Evolutionary conservation across 2,113 vertebrate genomes (phyloP), one percentile per base, ranked within the genome.

Genomic region (Urocynchramus pylzowi): DNA sequence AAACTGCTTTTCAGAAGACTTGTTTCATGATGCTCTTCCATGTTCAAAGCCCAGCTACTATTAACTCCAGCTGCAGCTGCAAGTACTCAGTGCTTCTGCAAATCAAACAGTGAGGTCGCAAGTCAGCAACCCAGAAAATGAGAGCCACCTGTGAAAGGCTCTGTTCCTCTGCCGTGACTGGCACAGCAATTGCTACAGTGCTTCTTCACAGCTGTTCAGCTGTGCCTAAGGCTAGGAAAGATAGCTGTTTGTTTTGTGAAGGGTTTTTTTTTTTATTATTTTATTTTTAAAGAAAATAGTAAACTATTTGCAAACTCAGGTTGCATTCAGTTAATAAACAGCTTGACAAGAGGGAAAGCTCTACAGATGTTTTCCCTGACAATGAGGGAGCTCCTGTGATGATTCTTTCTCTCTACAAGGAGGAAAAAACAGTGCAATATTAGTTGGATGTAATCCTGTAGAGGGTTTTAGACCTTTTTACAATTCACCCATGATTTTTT

Each of bases 101-200:
- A 96, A 97, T 94, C 94, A 96, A 84, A 92, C 60, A 64, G 65
- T 64, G 89, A 95, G 95, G 95, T 89, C 91, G 89, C 89, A 95
- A 96, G 95, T 97, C 96, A 96, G 95, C 93, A 96, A 73, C 91
- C 95, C 94, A 95, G 91, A 95, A 97, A 97, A 96, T 94, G 94
- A 95, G 93, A 94, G 89, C 86, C 96, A 97, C 95, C 94, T 96
- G 95, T 67, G 87, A 94, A 82, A 87, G 71, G 69, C 89, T 82
- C 83, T 6, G 56, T 64, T 91, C 78, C 80, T 90, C 73, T 60
- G 68, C 83, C 6, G 4, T 78, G 80, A 86, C 80, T 92, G 69
- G 80, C 87, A 84, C 80, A 54, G 88, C 83, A 74, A 80, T 92
- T 90, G 59, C 92, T 80, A 65, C 88, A 90, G 86, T 19, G 54